Evolutionary conservation across 2,797 vertebrate species (phyloP), one percentile per base, ranked within the genome.

Genomic region (Arnoldichthys spilopterus): DNA sequence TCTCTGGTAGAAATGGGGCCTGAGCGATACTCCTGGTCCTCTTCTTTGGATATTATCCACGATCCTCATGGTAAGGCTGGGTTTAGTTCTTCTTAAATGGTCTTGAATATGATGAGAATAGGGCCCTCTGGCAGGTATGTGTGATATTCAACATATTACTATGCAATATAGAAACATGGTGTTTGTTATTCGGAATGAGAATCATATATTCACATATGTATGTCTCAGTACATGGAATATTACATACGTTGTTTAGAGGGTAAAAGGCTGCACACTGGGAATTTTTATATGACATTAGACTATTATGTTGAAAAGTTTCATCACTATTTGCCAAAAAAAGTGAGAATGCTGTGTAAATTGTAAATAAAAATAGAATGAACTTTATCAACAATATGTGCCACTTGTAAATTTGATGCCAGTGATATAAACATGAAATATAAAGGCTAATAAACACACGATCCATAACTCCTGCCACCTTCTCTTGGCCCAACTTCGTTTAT

Each of bases 11-110:
- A 90, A 37, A 78, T 85, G 87, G 90, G 87, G 68, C 79, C 87
- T 56, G 97, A 97, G 69, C 93, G 95, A 1, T 98, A 96, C 91
- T 96, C 95, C 54, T 98, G 95, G 96, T 96, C 92, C 16, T 96
- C 96, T 20, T 91, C 93, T 66, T 86, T 96, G 92, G 96, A 97
- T 76, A 89, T 94, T 90, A 90, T 91, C 56, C 90, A 95, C 71
- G 95, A 96, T 86, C 92, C 94, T 0, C 89, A 86, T 73, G 97
- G 97, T 98, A 96, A 95, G 96, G 9, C 8, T 67, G 30, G 45
- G 62, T 78, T 78, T 22, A 66, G 74, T 72, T 87, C 76, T 53
- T 70, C 84, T 85, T 70, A 79, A 61, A 40, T 15, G 72, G 40
- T 13, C 24, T 24, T 62, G 66, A 59, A 49, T 74, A 62, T 80